Base-by-base conservation (phyloP, 1,140 invertebrate genomes). In the Leucophenga varia region DNA sequence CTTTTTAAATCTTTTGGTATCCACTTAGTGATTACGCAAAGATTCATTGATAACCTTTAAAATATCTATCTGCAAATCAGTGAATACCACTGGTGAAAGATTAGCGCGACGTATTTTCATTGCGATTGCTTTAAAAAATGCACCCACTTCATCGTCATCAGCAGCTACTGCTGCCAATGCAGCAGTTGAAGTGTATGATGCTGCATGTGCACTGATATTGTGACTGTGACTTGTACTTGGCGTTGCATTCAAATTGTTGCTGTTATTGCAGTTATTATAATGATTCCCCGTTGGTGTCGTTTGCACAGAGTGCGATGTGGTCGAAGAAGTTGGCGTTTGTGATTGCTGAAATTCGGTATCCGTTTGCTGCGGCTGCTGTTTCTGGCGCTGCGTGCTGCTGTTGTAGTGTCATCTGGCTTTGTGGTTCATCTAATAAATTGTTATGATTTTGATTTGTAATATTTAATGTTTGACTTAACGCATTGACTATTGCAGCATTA, bases 31-130 rank as follows among this genome's bases (percentile, higher is more conserved):
- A 55, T 72, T 67, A 5, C 69, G 61, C 43, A 72, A 47, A 30
- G 64, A 56, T 14, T 57, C 55, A 35, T 72, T 73, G 6, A 73
- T 73, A 18, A 71, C 70, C 13, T 57, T 54, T 31, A 73, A 44
- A 48, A 73, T 73, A 40, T 73, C 57, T 30, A 73, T 73, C 54
- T 73, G 70, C 20, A 73, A 52, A 40, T 73, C 70, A 3, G 70
- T 73, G 35, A 73, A 73, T 21, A 61, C 64, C 28, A 73, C 61
- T 14, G 70, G 70, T 22, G 67, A 64, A 36, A 73, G 35, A 18
- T 71, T 64, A 12, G 70, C 69, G 42, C 42, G 65, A 14, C 70
- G 65, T 51, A 73, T 73, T 52, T 73, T 73, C 70, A 73, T 73
- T 42, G 70, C 58, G 16, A 73, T 59, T 14, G 70, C 65, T 46